Base-by-base conservation (phyloP, 2,113 vertebrate species). In the Notothenia coriiceps region DNA sequence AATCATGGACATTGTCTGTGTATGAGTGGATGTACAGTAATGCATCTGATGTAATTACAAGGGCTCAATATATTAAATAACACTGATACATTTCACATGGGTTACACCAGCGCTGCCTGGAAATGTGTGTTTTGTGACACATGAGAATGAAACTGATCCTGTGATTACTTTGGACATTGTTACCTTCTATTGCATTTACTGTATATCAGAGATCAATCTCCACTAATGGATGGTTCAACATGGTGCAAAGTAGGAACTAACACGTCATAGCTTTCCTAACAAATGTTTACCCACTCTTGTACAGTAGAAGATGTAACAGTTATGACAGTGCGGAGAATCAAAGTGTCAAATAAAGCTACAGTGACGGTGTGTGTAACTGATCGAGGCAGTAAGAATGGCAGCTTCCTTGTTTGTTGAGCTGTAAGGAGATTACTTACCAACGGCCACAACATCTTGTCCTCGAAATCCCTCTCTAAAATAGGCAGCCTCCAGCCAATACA, bases 381-480 rank as follows among this genome's bases (percentile, higher is more conserved):
- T 83, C 70, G 81, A 85, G 77, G 74, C 68, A 3, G 43, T 18
- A 29, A 86, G 78, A 87, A 77, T 74, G 75, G 81, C 84, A 85
- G 70, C 73, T 68, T 78, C 67, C 85, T 88, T 80, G 83, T 91
- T 89, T 89, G 86, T 70, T 47, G 80, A 88, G 81, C 86, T 89
- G 77, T 89, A 90, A 91, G 83, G 64, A 82, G 90, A 92, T 92
- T 90, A 90, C 78, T 85, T 81, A 74, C 67, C 87, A 89, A 59
- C 3, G 74, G 60, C 83, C 79, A 84, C 74, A 81, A 61, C 80
- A 86, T 88, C 77, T 88, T 89, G 85, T 88, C 82, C 84, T 20
- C 67, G 59, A 88, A 89, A 90, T 87, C 83, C 88, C 70, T 72
- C 74, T 87, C 60, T 49, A 84, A 79, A 74, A 80, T 29, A 65